phyloP scores from a whole-genome alignment of 2,113 vertebrate species.

The Nicator chloris region DNA sequence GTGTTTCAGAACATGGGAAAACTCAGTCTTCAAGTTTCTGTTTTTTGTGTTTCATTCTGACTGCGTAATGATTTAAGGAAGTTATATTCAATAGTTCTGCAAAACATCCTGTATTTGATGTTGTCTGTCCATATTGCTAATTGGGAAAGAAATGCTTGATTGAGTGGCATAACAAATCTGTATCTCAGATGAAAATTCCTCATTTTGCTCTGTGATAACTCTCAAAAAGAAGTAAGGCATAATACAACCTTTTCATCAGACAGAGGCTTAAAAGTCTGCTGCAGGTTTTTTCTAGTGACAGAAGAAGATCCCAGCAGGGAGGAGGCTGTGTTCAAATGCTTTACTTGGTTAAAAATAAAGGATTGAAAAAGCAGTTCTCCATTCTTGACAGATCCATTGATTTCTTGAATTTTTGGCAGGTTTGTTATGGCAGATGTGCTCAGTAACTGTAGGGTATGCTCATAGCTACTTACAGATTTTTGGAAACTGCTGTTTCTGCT shows the following conservation, averaged over 20 bases:
- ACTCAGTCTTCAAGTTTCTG: neutral
- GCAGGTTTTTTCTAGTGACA: neutral
- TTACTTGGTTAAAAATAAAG: constrained; percentile 37
- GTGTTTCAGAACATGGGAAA: neutral
- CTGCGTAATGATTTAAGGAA: neutral
- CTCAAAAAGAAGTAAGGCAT: neutral
- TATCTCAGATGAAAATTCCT: neutral
- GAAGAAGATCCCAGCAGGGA: neutral
- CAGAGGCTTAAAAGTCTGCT: neutral
- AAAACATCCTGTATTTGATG: neutral
- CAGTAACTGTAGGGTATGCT: constrained; percentile 12
- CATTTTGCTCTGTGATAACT: neutral
- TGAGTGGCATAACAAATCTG: neutral
- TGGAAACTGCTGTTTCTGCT: constrained; percentile 61
- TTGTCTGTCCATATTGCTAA: neutral
- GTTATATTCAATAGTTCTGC: neutral
- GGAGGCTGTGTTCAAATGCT: neutral
- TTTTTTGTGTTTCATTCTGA: neutral
- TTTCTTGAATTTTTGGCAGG: constrained; percentile 42
- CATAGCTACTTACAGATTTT: constrained; percentile 51
- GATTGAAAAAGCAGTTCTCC: neutral
- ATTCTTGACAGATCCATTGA: constrained; percentile 46
- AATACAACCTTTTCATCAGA: neutral
- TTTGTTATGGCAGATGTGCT: constrained; percentile 54
- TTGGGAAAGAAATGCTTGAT: neutral